Evolutionary conservation across 2,113 vertebrate genomes (phyloP).

Genomic region (Tringa solitaria): DNA sequence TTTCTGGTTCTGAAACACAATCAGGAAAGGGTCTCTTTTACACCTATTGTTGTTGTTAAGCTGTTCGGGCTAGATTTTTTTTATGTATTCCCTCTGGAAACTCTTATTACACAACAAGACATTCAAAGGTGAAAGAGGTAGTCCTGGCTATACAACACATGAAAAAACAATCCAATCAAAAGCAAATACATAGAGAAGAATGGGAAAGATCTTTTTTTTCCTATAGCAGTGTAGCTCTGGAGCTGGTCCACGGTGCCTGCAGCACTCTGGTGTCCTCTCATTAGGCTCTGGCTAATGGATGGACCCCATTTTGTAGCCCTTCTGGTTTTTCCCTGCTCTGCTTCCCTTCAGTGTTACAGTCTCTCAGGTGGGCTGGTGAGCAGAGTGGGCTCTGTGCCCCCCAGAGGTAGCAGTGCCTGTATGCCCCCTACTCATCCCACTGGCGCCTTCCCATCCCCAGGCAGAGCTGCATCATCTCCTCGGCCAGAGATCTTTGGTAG

Average conservation of each 20-base stretch:
- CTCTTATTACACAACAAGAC: background rate
- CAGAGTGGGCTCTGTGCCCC: background rate
- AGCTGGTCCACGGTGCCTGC: background rate
- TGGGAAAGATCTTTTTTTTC: background rate
- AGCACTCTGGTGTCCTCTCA: background rate
- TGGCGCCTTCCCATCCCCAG: rapidly evolving
- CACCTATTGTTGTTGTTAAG: background rate
- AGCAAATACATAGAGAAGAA: background rate
- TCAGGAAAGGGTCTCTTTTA: background rate
- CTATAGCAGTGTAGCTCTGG: background rate
- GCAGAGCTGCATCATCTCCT: background rate
- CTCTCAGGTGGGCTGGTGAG: background rate
- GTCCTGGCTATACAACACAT: background rate
- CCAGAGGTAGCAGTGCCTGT: rapidly evolving
- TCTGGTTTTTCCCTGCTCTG: background rate
- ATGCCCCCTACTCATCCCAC: rapidly evolving
- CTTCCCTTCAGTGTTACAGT: background rate
- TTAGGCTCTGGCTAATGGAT: background rate
- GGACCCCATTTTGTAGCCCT: background rate
- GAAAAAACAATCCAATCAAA: background rate
- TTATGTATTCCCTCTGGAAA: background rate
- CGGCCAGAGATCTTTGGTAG: background rate
- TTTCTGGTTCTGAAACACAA: background rate
- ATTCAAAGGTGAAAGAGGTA: background rate
- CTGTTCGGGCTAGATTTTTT: background rate